Evolutionary conservation across 2,797 vertebrate genomes (phyloP).

Genomic region (Cossypha niveicapilla): DNA sequence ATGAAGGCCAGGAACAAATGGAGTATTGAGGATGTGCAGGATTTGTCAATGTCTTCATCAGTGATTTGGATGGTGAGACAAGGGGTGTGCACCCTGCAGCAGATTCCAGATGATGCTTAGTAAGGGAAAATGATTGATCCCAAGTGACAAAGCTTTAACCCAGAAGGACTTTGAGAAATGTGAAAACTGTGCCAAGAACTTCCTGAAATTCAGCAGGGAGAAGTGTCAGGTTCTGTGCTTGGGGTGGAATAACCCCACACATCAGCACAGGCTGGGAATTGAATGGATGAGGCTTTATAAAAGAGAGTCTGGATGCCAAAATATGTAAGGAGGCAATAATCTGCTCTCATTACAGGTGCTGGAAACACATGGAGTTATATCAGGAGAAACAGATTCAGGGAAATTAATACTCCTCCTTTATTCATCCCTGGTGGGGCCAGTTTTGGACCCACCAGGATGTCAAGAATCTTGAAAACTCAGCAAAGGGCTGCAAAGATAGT

Average conservation of each 20-base stretch:
- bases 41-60: background rate
- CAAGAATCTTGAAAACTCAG: background rate
- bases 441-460: background rate
- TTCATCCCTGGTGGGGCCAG: background rate
- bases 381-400: background rate
- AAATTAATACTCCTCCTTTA: background rate
- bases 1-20: background rate
- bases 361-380: background rate
- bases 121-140: background rate
- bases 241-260: background rate
- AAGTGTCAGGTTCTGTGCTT: background rate
- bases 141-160: background rate
- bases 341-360: background rate
- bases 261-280: background rate
- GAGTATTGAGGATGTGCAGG: fast-evolving
- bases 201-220: background rate
- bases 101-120: background rate
- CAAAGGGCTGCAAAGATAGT: background rate
- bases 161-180: background rate
- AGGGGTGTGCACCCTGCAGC: background rate
- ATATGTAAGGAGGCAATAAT: background rate
- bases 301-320: background rate
- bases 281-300: background rate
- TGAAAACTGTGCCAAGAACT: background rate
- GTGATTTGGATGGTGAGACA: background rate